phyloP scores from a whole-genome alignment of 2,113 vertebrate genomes.

The Semnornis frantzii region DNA sequence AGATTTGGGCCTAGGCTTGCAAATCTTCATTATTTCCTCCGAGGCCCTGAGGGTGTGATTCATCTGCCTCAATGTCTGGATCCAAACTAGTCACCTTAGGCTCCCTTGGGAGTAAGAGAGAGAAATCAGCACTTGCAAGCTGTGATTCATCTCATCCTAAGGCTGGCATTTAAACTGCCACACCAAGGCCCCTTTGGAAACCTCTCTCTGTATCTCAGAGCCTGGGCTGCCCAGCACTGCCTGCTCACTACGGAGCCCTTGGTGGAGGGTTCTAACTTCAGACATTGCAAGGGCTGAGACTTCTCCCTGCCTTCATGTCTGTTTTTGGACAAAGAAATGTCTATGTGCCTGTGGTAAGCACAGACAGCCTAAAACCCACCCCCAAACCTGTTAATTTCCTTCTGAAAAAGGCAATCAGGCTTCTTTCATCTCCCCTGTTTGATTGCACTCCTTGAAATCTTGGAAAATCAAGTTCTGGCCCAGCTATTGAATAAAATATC shows the following conservation, averaged over 20 bases:
- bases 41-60: constrained; percentile 28
- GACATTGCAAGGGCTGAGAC: fast-evolving
- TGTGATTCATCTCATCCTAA: constrained; percentile 2
- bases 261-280: not conserved
- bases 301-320: not conserved
- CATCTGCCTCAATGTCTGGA: not conserved
- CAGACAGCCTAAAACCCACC: not conserved
- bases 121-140: not conserved
- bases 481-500: not conserved
- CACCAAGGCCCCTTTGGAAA: not conserved
- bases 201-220: not conserved
- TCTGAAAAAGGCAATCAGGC: not conserved
- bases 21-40: constrained; percentile 16
- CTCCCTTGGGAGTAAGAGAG: not conserved
- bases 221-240: not conserved
- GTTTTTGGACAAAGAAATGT: not conserved
- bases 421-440: not conserved
- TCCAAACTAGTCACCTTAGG: constrained; percentile 38
- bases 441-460: not conserved
- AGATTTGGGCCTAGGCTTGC: constrained; percentile 11
- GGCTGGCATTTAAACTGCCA: not conserved
- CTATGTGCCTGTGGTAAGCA: not conserved
- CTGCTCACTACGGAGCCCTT: not conserved
- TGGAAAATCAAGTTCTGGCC: not conserved
- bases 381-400: not conserved